Percentiles rank a stretch among this genome's conserved stretches.
phyloP scores from a whole-genome alignment of 2,888 invertebrate species.

The Nipponacmea schrenckii region DNA sequence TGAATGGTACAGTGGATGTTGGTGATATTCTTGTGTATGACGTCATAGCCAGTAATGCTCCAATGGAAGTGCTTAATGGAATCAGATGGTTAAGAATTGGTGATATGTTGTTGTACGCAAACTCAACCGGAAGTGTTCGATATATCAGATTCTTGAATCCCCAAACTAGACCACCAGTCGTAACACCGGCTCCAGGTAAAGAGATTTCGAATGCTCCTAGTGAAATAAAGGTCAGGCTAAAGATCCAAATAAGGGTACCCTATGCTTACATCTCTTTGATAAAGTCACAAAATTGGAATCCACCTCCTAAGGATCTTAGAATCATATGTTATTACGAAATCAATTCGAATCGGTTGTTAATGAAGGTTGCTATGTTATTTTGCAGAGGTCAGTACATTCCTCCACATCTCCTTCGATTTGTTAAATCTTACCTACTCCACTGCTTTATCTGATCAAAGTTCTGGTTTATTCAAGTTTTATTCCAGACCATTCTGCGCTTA shows the following conservation, averaged over 20 bases:
- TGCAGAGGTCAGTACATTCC: conserved; percentile 17
- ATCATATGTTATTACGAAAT: too few species aligned
- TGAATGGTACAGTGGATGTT: conserved; percentile 14
- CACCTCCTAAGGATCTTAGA: too few species aligned
- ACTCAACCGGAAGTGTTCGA: conserved; percentile 1
- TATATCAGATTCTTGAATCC: neutral
- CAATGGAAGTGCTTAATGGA: conserved; percentile 3
- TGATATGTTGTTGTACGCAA: neutral
- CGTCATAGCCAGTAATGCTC: conserved; percentile 7
- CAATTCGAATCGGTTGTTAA: too few species aligned
- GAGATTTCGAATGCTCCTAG: too few species aligned
- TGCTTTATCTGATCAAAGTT: conserved; percentile 31
- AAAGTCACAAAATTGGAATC: too few species aligned
- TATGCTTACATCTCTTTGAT: too few species aligned
- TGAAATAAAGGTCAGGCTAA: too few species aligned
- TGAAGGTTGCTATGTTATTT: too few species aligned
- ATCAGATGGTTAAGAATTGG: conserved; percentile 12
- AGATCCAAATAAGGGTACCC: too few species aligned
- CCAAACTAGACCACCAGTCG: neutral
- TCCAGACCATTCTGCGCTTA: conserved; percentile 37
- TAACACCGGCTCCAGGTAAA: too few species aligned
- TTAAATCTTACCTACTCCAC: conserved; percentile 38
- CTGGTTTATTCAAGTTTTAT: conserved; percentile 28
- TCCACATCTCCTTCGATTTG: conserved; percentile 30
- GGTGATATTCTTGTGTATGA: conserved; percentile 12